These are phyloP conservation scores for Muscicapa adusta DNA, from an alignment of 2,113 vertebrate genomes.

Conservation along the genomic window DNA sequence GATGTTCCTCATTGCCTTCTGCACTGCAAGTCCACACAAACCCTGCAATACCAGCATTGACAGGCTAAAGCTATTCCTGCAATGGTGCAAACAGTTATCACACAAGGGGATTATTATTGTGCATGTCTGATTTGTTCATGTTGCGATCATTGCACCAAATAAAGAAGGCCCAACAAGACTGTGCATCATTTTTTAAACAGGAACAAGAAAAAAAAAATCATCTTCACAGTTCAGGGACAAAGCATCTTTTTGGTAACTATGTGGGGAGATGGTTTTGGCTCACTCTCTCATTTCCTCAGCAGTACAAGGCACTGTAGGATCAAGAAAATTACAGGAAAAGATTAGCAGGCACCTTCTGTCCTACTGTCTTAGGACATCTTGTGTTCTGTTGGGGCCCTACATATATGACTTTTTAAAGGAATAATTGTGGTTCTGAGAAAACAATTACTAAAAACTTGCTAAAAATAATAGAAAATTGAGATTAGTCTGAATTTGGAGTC, in stretches of 20 bases:
- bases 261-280: slow-evolving; percentile 18
- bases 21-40: not conserved
- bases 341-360: slow-evolving; percentile 53
- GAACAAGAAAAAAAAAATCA: not conserved
- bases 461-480: not conserved
- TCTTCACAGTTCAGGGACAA: not conserved
- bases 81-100: not conserved
- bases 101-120: not conserved
- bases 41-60: rapidly evolving
- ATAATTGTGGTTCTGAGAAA: not conserved
- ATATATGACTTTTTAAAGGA: not conserved
- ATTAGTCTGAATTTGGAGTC: not conserved
- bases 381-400: not conserved
- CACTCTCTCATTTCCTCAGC: slow-evolving; percentile 16
- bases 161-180: not conserved
- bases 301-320: slow-evolving; percentile 4
- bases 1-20: not conserved
- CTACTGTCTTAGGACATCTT: not conserved
- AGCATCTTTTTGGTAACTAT: not conserved
- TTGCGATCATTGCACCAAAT: not conserved
- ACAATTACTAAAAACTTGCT: not conserved
- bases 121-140: not conserved
- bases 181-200: not conserved
- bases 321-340: slow-evolving; percentile 55
- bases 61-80: not conserved